phyloP scores from a whole-genome alignment of 2,113 vertebrate species.

The Pithys albifrons region DNA sequence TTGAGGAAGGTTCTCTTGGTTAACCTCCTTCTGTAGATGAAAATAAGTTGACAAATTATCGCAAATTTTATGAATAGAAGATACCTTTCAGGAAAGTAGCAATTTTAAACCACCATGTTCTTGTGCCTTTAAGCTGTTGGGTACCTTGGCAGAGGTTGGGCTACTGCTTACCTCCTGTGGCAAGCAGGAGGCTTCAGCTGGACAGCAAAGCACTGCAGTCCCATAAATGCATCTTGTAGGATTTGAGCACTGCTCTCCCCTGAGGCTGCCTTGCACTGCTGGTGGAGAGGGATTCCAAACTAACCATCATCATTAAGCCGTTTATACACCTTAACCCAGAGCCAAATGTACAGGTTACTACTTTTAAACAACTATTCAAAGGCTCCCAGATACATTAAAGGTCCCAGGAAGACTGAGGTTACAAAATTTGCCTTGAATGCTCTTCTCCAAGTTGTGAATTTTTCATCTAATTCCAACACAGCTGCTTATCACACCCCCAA shows the following conservation, averaged over 20 bases:
- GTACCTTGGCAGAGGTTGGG: neutral
- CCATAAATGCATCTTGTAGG: neutral
- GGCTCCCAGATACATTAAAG: neutral
- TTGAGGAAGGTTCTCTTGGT: neutral
- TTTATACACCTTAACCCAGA: neutral
- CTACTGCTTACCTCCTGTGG: accelerated
- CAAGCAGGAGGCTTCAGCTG: neutral
- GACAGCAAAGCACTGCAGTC: neutral
- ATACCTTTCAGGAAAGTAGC: neutral
- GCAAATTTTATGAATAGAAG: neutral
- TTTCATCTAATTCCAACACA: neutral
- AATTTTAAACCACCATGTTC: neutral
- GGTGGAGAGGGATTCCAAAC: neutral
- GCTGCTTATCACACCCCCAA: neutral
- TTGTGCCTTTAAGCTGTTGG: neutral
- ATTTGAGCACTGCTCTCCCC: neutral
- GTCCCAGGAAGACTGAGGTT: neutral
- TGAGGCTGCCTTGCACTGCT: neutral
- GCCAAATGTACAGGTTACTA: neutral
- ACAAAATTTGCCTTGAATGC: neutral
- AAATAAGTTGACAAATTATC: neutral
- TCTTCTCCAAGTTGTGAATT: neutral
- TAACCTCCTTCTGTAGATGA: neutral
- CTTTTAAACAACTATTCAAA: neutral
- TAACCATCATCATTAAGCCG: neutral